A percentile compares a stretch with the other conserved stretches of the same genome.
Evolutionary conservation across 2,888 invertebrate species (phyloP).

Genomic region (Trachelus tabidus): DNA sequence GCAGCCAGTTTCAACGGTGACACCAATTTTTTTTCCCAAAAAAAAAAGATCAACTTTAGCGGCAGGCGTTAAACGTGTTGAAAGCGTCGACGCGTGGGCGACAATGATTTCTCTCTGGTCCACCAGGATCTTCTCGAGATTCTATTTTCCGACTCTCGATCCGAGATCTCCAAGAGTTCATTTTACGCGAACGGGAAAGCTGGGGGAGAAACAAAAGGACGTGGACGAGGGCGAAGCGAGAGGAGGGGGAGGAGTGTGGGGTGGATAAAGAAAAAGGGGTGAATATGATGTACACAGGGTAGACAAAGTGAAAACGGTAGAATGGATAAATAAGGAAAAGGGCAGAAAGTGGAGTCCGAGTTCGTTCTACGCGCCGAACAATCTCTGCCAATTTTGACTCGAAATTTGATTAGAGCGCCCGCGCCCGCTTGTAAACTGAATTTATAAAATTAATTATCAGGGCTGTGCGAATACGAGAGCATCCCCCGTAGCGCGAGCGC

Average conservation of each 20-base stretch:
- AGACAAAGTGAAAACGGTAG: not conserved
- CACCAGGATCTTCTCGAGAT: not conserved
- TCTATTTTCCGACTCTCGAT: not conserved
- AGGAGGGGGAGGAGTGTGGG: no score
- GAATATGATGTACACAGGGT: not conserved
- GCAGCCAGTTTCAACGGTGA: not conserved
- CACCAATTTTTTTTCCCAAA: no score
- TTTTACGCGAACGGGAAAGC: not conserved
- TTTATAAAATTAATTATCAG: constrained; percentile 61
- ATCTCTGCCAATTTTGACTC: constrained; percentile 59
- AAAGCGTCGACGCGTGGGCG: not conserved
- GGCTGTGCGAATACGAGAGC: constrained; percentile 34
- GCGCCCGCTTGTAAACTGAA: constrained; percentile 58
- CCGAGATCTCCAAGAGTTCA: not conserved
- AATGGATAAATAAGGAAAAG: not conserved
- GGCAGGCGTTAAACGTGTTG: not conserved
- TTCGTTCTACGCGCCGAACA: constrained; percentile 38
- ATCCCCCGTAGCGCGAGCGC: constrained; percentile 24
- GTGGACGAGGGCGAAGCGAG: no score
- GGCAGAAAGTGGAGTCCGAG: not conserved
- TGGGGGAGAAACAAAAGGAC: not conserved
- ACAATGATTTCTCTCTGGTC: not conserved
- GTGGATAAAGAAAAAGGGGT: no score
- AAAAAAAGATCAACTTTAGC: not conserved
- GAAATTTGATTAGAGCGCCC: constrained; percentile 55